phyloP scores from a whole-genome alignment of 1,140 invertebrate genomes.

The Scaptomyza hsui region DNA sequence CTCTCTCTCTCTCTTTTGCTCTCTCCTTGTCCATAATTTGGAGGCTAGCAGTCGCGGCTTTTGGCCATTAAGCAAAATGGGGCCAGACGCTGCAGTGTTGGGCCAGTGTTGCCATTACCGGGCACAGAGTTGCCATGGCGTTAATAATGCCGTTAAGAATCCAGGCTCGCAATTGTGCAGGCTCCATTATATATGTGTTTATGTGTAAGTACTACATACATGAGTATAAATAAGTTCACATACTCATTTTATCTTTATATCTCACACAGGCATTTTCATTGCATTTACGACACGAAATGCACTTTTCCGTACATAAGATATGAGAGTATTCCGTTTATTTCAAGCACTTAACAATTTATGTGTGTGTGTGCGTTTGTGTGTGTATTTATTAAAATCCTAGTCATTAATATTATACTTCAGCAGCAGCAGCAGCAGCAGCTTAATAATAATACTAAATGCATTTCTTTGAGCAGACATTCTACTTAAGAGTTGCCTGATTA shows the following conservation, averaged over 20 bases:
- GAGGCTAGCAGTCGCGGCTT: conserved; percentile 42
- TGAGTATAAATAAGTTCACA: conserved; percentile 2
- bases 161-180: conserved; percentile 51
- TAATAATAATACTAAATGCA: too few relatives aligned
- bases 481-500: background rate
- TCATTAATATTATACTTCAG: background rate
- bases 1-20: too few relatives aligned
- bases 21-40: conserved; percentile 53
- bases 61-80: conserved; percentile 60
- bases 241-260: conserved; percentile 21
- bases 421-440: background rate
- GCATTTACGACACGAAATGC: conserved; percentile 50
- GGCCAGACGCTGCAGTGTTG: conserved; percentile 1
- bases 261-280: conserved; percentile 16
- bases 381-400: background rate
- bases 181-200: conserved; percentile 5
- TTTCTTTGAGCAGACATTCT: background rate
- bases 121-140: conserved; percentile 17
- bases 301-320: conserved; percentile 24
- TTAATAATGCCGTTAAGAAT: conserved; percentile 66
- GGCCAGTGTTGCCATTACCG: conserved; percentile 16
- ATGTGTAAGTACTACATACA: background rate
- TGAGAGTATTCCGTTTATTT: conserved; percentile 51
- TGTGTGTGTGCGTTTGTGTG: background rate
- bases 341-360: conserved; percentile 16